These are phyloP conservation scores for Pocillopora meandrina DNA, from an alignment of 92 coral and sea anemone genomes.

Conservation along the genomic window DNA sequence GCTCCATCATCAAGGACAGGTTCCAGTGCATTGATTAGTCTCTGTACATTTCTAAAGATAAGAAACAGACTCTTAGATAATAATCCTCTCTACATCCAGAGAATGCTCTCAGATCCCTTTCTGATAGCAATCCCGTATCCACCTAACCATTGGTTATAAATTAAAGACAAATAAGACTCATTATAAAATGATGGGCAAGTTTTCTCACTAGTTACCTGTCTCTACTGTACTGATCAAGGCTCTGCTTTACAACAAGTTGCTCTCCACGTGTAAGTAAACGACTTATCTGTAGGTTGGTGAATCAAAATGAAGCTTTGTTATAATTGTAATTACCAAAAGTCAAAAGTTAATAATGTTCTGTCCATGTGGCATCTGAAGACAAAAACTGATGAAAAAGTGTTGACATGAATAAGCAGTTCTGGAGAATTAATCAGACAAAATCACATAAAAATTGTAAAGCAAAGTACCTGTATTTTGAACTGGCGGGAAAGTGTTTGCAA, in stretches of 20 bases:
- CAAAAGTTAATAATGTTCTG: neutral
- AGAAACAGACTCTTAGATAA: neutral
- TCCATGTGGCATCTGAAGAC: neutral
- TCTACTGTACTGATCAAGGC: constrained; percentile 78
- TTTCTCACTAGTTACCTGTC: constrained; percentile 62
- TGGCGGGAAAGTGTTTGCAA: constrained; percentile 64
- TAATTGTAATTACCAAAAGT: neutral
- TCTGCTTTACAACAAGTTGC: constrained; percentile 89
- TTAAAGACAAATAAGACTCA: too few species aligned
- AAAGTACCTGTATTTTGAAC: constrained; percentile 66
- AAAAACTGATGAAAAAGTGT: too few species aligned
- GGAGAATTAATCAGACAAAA: too few species aligned
- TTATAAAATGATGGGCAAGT: too few species aligned
- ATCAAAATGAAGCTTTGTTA: neutral
- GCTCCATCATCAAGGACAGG: constrained; percentile 93
- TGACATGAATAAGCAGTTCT: too few species aligned
- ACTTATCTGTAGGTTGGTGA: constrained; percentile 67
- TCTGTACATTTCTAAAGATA: constrained; percentile 67
- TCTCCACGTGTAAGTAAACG: constrained; percentile 96
- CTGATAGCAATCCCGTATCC: too few species aligned
- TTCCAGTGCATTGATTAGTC: constrained; percentile 78
- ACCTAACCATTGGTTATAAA: neutral
- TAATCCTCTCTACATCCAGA: neutral
- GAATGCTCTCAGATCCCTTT: neutral
- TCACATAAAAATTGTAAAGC: too few species aligned